phyloP scores from a whole-genome alignment of 2,888 invertebrate species.

The Stenchaetothrips biformis region DNA sequence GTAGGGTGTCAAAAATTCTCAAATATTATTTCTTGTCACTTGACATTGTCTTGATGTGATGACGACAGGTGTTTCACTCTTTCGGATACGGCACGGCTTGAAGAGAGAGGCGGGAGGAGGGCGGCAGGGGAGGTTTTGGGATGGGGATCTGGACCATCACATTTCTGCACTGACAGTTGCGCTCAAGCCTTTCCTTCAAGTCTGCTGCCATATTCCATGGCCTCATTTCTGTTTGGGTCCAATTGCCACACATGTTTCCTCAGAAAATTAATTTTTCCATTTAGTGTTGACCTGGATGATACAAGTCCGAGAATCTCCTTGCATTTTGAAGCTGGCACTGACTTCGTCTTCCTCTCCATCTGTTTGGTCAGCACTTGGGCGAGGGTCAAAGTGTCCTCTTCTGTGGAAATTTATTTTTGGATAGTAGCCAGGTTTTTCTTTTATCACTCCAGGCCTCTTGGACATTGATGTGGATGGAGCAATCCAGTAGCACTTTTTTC shows the following conservation, averaged over 20 bases:
- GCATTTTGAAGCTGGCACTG: not conserved
- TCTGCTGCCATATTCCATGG: too few species aligned
- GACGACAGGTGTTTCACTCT: too few species aligned
- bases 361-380: not conserved
- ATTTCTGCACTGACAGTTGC: too few species aligned
- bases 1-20: too few species aligned
- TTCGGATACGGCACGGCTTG: too few species aligned
- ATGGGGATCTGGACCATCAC: too few species aligned
- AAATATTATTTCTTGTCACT: too few species aligned
- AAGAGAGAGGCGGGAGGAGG: too few species aligned
- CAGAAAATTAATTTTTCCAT: not conserved
- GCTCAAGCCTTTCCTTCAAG: not conserved
- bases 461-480: not conserved
- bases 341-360: not conserved
- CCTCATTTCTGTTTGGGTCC: not conserved
- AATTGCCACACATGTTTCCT: not conserved
- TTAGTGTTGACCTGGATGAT: not conserved
- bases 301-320: not conserved
- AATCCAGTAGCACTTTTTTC: not conserved
- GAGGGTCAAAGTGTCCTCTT: not conserved
- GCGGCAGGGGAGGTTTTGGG: too few species aligned
- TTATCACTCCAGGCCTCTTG: too few species aligned
- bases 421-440: too few species aligned
- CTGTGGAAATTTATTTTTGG: not conserved
- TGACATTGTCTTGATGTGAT: too few species aligned